Percentiles rank a stretch among this genome's conserved stretches.
These are phyloP conservation scores for Phyllotreta striolata DNA, from an alignment of 2,888 invertebrate species.

Conservation along the genomic window DNA sequence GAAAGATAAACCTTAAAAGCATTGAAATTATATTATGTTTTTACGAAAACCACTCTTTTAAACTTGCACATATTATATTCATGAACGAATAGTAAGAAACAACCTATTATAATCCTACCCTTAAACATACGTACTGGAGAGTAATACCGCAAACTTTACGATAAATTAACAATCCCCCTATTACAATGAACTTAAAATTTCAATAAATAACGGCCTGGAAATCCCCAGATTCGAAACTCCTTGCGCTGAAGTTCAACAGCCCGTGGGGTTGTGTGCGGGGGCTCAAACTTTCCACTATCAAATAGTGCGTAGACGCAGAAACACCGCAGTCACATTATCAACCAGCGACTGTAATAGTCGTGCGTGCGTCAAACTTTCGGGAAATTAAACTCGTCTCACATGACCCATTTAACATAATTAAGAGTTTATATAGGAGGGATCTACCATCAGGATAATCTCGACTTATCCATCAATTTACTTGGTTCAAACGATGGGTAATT, in stretches of 20 bases:
- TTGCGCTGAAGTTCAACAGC: constrained; percentile 27
- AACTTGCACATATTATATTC: no score
- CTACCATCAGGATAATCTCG: no score
- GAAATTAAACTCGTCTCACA: constrained; percentile 51
- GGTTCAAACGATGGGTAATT: no score
- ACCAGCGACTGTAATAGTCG: constrained; percentile 54
- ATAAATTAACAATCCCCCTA: constrained; percentile 1
- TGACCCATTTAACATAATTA: constrained; percentile 55
- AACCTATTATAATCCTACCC: no score
- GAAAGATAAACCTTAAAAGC: no score
- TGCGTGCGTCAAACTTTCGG: constrained; percentile 49
- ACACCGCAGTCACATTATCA: constrained; percentile 56
- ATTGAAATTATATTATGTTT: no score
- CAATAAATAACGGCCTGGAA: constrained; percentile 18
- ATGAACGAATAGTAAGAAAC: no score
- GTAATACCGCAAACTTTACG: background rate
- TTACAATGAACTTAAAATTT: constrained; percentile 15
- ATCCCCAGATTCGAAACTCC: background rate
- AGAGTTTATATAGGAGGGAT: no score
- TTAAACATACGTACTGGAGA: no score
- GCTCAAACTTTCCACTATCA: constrained; percentile 29
- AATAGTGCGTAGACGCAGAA: constrained; percentile 32
- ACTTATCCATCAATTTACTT: no score
- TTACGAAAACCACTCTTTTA: no score
- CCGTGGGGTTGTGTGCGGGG: constrained; percentile 5